These are phyloP conservation scores for Ctenoplectra terminalis DNA, from an alignment of 1,140 invertebrate species.

Conservation along the genomic window DNA sequence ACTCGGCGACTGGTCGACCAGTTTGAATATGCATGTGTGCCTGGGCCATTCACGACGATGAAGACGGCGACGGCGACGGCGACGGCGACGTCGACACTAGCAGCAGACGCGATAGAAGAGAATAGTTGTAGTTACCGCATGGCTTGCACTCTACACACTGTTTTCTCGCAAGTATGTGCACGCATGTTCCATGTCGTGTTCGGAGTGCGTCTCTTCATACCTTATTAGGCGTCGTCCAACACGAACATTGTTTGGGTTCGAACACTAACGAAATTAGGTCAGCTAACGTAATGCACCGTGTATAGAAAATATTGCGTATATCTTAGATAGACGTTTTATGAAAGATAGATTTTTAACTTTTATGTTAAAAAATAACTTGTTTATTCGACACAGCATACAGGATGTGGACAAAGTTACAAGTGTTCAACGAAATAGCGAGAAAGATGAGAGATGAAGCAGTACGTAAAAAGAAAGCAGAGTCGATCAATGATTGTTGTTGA, in stretches of 20 bases:
- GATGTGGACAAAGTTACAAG: too few relatives aligned
- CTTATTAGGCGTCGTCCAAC: slow-evolving; percentile 72
- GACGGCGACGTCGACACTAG: slow-evolving; percentile 32
- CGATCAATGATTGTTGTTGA: too few relatives aligned
- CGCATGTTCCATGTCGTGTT: slow-evolving; percentile 45
- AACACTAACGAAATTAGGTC: slow-evolving; percentile 74
- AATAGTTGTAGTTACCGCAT: slow-evolving; percentile 38
- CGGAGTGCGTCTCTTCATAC: slow-evolving; percentile 68
- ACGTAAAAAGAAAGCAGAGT: too few relatives aligned
- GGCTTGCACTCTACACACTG: slow-evolving; percentile 37
- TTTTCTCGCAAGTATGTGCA: slow-evolving; percentile 42
- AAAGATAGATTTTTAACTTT: too few relatives aligned
- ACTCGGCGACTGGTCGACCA: slow-evolving; percentile 69
- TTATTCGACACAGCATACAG: too few relatives aligned
- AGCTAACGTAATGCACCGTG: slow-evolving; percentile 69
- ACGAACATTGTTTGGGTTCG: slow-evolving; percentile 69
- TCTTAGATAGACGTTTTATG: not conserved
- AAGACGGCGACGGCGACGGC: slow-evolving; percentile 27
- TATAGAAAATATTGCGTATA: slow-evolving; percentile 22
- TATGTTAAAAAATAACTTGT: too few relatives aligned
- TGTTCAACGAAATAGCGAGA: too few relatives aligned
- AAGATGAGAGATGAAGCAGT: too few relatives aligned
- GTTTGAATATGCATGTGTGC: slow-evolving; percentile 73
- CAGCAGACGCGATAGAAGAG: slow-evolving; percentile 13
- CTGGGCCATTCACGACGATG: slow-evolving; percentile 37